These are phyloP conservation scores for Patiria pectinifera DNA, from an alignment of 53 echinoderm and acorn worm genomes.

Conservation along the genomic window DNA sequence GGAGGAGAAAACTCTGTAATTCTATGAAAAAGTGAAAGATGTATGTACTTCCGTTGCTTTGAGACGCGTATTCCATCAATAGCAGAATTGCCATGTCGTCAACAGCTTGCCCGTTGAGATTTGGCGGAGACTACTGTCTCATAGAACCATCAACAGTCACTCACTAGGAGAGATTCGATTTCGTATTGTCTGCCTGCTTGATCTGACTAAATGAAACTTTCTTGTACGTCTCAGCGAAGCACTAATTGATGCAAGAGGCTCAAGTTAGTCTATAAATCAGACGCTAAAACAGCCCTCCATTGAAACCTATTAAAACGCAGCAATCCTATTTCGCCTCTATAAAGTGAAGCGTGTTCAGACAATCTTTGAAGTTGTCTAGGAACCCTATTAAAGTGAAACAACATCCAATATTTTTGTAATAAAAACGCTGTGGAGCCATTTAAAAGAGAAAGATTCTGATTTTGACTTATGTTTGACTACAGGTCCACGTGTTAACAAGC, in stretches of 20 bases:
- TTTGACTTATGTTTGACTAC: too few relatives aligned
- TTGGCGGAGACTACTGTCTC: constrained; percentile 3
- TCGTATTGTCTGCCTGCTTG: neutral
- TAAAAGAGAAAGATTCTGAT: too few relatives aligned
- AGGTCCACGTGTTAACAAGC: too few relatives aligned
- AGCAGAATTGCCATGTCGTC: constrained; percentile 18
- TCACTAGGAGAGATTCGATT: neutral
- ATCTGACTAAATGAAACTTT: neutral
- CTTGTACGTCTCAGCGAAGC: constrained; percentile 13
- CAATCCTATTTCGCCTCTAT: neutral
- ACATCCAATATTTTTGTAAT: too few relatives aligned
- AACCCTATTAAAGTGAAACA: too few relatives aligned
- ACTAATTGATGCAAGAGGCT: constrained; percentile 21
- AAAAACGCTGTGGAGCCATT: too few relatives aligned
- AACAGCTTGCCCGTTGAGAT: neutral
- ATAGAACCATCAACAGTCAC: constrained; percentile 5
- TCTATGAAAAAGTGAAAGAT: neutral
- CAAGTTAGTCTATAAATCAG: neutral
- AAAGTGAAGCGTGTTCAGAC: neutral
- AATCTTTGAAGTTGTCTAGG: too few relatives aligned
- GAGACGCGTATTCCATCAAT: neutral
- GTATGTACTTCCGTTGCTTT: neutral
- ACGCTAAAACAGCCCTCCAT: neutral
- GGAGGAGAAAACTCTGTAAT: neutral
- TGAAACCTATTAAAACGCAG: neutral